Conservation (phyloP, 1,140 invertebrate genomes). For the Halictus rubicundus region DNA sequence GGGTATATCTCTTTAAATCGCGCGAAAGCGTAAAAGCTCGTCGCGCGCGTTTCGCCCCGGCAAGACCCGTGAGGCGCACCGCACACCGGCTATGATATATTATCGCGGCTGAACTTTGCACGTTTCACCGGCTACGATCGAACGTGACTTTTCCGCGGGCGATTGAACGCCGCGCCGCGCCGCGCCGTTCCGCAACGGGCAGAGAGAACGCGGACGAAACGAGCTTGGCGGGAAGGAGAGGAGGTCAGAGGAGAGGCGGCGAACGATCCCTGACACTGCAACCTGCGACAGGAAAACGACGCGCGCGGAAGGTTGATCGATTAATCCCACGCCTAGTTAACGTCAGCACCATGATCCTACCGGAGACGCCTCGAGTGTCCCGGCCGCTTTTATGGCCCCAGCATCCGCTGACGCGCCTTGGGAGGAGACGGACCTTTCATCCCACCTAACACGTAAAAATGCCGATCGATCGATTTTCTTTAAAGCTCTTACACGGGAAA, state of each 20-base stretch:
- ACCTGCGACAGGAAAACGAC: not conserved
- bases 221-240: not conserved
- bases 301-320: conserved; percentile 22
- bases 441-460: not conserved
- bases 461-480: conserved; percentile 19
- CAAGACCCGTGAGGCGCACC: not conserved
- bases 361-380: conserved; percentile 20
- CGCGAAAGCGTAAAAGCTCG: conserved; percentile 67
- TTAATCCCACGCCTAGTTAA: conserved; percentile 44
- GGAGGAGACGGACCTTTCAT: conserved; percentile 14
- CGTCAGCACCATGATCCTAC: conserved; percentile 27
- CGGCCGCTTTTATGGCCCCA: conserved; percentile 36
- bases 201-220: too few species aligned
- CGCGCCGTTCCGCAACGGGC: not conserved
- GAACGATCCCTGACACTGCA: conserved; percentile 13
- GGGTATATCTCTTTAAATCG: conserved; percentile 66
- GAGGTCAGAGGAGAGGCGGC: not conserved
- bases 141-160: conserved; percentile 63
- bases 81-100: conserved; percentile 48
- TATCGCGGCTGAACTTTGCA: conserved; percentile 62
- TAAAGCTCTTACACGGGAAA: not conserved
- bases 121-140: conserved; percentile 59
- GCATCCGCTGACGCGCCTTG: not conserved
- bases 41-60: conserved; percentile 34
- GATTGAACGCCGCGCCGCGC: conserved; percentile 18